Conservation (phyloP, 2,797 vertebrate genomes). For the Myotis pilosus region DNA sequence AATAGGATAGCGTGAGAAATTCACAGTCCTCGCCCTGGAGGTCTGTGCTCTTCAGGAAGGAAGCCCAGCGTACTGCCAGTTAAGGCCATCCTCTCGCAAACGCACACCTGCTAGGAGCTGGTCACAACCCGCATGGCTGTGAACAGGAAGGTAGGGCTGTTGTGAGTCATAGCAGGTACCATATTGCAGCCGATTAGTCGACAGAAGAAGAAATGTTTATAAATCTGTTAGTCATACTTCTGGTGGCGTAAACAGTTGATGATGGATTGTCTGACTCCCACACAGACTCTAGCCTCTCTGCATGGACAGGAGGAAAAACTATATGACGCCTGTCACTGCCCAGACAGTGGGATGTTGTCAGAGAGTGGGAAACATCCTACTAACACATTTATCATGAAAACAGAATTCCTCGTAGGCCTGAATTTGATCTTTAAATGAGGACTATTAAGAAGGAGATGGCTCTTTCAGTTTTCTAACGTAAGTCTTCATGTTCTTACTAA, state of each 20-base stretch:
- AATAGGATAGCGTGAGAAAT: neutral
- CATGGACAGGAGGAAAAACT: neutral
- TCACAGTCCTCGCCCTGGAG: neutral
- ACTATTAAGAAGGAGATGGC: slow-evolving; percentile 24
- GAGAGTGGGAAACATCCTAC: neutral
- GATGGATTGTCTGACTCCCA: neutral
- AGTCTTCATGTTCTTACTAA: slow-evolving; percentile 26
- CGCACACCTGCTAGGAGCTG: neutral
- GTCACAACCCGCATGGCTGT: neutral
- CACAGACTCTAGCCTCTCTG: neutral
- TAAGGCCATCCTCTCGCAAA: neutral
- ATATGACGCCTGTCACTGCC: neutral
- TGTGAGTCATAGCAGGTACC: neutral
- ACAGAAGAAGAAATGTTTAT: slow-evolving; percentile 19
- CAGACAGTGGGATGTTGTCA: neutral
- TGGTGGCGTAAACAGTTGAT: neutral
- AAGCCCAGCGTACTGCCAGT: neutral
- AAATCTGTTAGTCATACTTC: slow-evolving; percentile 29
- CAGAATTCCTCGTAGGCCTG: slow-evolving; percentile 35
- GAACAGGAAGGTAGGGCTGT: neutral
- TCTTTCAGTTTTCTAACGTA: neutral
- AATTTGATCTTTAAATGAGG: slow-evolving; percentile 49
- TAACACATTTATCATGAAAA: neutral
- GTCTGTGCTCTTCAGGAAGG: neutral
- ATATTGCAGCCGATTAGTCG: neutral